Evolutionary conservation across 2,113 vertebrate species (phyloP).

Genomic region (Procapra przewalskii): DNA sequence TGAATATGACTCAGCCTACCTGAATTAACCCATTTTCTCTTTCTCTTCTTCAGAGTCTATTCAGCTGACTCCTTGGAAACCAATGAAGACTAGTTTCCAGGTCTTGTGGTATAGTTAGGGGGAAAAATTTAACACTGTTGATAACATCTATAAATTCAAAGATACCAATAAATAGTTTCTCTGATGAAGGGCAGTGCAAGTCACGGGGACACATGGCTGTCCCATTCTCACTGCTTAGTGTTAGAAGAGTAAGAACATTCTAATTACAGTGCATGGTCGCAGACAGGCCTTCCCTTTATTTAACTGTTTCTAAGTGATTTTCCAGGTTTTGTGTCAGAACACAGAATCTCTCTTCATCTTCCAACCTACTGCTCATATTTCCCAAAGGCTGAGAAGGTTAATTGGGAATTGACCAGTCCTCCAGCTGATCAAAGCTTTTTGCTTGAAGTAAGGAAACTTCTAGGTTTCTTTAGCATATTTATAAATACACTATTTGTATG

Average conservation of each 20-base stretch:
- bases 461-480: neutral
- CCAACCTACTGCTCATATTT: neutral
- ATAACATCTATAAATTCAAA: neutral
- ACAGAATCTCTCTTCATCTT: neutral
- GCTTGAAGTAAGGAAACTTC: neutral
- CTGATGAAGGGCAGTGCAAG: neutral
- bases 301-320: neutral
- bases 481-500: neutral
- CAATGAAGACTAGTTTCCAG: neutral
- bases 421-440: neutral
- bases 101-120: neutral
- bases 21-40: neutral
- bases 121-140: neutral
- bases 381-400: neutral
- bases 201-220: neutral
- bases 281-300: neutral
- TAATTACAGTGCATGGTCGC: neutral
- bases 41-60: neutral
- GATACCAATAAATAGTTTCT: neutral
- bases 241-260: neutral
- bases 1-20: neutral
- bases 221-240: neutral
- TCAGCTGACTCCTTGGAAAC: neutral
- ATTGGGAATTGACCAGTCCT: neutral
- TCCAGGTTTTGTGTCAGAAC: neutral